A percentile compares a stretch with the other conserved stretches of the same genome.
Evolutionary conservation across 1,140 invertebrate species (phyloP).

Genomic region (Tetramorium alpestre): DNA sequence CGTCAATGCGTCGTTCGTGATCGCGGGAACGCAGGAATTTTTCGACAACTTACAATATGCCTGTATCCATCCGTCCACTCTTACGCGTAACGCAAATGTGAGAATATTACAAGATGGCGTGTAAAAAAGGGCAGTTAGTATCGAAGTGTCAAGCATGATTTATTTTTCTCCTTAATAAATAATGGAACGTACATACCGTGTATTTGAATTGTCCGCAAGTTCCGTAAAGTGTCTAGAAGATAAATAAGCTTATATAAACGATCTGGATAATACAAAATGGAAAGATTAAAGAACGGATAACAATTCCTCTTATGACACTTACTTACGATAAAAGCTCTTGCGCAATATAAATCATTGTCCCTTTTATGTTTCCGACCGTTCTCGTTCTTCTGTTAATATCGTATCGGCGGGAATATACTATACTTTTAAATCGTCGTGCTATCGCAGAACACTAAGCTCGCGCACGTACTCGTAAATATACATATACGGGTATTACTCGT

Average conservation of each 20-base stretch:
- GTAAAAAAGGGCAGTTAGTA: constrained; percentile 6
- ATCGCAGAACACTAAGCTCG: background rate
- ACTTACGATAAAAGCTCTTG: constrained; percentile 7
- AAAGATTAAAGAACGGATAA: constrained; percentile 17
- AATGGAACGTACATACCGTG: background rate
- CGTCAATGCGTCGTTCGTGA: background rate
- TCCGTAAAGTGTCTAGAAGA: background rate
- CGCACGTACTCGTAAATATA: background rate
- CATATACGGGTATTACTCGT: background rate
- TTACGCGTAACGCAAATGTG: background rate
- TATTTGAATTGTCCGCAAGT: background rate
- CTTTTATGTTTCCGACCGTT: background rate
- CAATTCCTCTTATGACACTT: constrained; percentile 15
- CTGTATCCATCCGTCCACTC: background rate
- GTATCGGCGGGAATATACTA: background rate
- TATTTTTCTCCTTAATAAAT: constrained; percentile 16
- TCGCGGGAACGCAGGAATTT: background rate
- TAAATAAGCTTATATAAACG: constrained; percentile 27
- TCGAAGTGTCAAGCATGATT: background rate
- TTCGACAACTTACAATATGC: background rate
- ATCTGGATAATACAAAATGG: background rate
- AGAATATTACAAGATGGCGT: background rate
- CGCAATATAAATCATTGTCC: constrained; percentile 10
- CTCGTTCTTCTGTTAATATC: background rate
- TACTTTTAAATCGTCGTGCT: background rate